Base-by-base conservation (phyloP, 2,113 vertebrate species). In the Nothoprocta perdicaria region DNA sequence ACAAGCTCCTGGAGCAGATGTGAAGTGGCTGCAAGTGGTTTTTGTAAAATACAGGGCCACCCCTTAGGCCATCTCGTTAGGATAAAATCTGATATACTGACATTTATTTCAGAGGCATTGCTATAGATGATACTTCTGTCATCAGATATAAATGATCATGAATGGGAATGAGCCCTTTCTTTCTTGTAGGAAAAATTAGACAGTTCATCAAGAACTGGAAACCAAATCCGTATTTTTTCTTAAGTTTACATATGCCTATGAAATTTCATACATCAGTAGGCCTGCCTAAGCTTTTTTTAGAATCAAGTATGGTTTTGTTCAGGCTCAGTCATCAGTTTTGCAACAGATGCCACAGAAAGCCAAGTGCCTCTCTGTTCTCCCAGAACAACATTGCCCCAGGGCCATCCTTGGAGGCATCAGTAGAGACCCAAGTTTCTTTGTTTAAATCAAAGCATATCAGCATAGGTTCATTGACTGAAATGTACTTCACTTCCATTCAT, bases 391-490 rank as follows among this genome's bases (percentile, higher is more conserved):
- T 41, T 89, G 92, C 94, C 92, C 92, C 73, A 93, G 69, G 87
- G 91, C 89, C 43, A 78, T 94, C 91, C 94, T 91, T 63, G 61
- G 68, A 92, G 95, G 82, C 87, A 88, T 92, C 89, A 95, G 87
- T 14, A 91, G 92, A 93, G 86, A 92, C 76, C 61, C 72, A 71
- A 57, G 35, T 84, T 89, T 80, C 65, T 96, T 78, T 87, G 63
- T 92, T 85, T 94, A 76, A 87, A 91, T 96, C 85, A 91, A 91
- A 96, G 92, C 76, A 74, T 77, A 93, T 95, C 89, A 86, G 38
- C 87, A 83, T 16, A 63, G 15, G 66, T 94, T 93, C 87, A 67
- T 78, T 91, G 95, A 93, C 89, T 92, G 80, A 92, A 89, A 95
- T 80, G 91, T 94, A 81, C 91, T 93, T 92, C 71, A 14, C 61